These are phyloP conservation scores for Benitochromis conjunctus DNA, from an alignment of 2,113 vertebrate genomes.

Conservation along the genomic window DNA sequence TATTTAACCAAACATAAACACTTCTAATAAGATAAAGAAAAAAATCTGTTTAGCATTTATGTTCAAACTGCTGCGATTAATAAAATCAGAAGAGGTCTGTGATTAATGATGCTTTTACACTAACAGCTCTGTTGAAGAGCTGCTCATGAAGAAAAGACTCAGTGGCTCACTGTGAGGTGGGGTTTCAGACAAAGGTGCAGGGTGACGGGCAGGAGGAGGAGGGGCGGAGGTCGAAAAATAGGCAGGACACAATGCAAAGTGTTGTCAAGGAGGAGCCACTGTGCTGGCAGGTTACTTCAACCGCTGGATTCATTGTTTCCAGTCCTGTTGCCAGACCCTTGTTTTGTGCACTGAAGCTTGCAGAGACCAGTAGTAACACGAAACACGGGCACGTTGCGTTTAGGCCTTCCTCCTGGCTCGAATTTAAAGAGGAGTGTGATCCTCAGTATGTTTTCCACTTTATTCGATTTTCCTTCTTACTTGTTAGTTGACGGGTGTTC, in stretches of 20 bases:
- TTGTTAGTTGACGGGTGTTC: not conserved
- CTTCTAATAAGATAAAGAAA: not conserved
- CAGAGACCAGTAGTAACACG: not conserved
- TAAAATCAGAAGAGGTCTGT: constrained; percentile 39
- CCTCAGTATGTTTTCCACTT: not conserved
- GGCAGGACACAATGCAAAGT: constrained; percentile 42
- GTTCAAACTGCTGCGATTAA: constrained; percentile 14
- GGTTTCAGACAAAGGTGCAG: constrained; percentile 46
- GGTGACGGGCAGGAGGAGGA: not conserved
- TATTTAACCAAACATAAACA: not conserved
- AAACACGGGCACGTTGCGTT: not conserved
- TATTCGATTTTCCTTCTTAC: not conserved
- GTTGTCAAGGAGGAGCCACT: constrained; percentile 34
- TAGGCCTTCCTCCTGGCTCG: not conserved
- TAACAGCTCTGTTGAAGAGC: constrained; percentile 32
- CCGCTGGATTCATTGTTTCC: constrained; percentile 51
- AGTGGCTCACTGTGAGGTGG: constrained; percentile 6
- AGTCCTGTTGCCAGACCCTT: not conserved
- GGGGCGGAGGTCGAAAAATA: not conserved
- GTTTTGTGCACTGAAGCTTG: not conserved
- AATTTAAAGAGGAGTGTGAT: not conserved
- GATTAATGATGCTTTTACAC: constrained; percentile 60
- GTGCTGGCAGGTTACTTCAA: constrained; percentile 10
- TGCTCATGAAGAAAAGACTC: constrained; percentile 31
- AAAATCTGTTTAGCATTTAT: constrained; percentile 17